These are phyloP conservation scores for Chitala chitala DNA, from an alignment of 2,113 vertebrate species.

Conservation along the genomic window DNA sequence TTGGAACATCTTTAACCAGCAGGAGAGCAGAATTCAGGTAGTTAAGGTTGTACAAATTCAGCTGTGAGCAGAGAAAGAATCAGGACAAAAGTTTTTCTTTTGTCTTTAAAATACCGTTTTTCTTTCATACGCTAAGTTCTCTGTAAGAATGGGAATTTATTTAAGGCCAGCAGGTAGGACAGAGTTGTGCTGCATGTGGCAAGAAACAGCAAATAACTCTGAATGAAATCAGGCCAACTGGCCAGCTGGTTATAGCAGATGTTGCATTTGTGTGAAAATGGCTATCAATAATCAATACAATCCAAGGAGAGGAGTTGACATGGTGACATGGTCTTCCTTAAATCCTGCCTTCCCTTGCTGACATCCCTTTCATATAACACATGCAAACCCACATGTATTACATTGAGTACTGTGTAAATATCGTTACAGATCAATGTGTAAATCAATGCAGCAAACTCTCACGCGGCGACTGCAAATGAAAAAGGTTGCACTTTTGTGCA, in stretches of 20 bases:
- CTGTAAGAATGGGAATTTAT: not conserved
- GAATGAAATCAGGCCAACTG: constrained; percentile 3
- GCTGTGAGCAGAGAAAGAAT: not conserved
- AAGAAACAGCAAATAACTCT: not conserved
- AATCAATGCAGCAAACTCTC: not conserved
- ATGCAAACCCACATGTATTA: not conserved
- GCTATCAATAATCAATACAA: not conserved
- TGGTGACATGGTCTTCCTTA: not conserved
- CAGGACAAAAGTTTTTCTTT: not conserved
- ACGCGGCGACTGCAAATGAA: not conserved
- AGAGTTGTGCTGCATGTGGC: not conserved
- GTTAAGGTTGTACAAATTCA: no score
- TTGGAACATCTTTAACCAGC: not conserved
- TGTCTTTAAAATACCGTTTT: not conserved
- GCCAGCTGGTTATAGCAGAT: not conserved
- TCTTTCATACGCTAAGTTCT: not conserved
- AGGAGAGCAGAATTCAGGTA: not conserved
- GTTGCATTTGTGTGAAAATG: no score
- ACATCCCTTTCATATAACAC: not conserved
- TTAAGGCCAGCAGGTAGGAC: not conserved
- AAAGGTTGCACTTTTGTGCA: not conserved
- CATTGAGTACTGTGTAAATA: constrained; percentile 7
- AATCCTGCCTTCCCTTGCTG: not conserved
- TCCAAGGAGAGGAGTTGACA: not conserved
- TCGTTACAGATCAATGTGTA: constrained; percentile 7